Evolutionary conservation across 2,888 invertebrate species (phyloP).

Genomic region (Synergus gifuensis): DNA sequence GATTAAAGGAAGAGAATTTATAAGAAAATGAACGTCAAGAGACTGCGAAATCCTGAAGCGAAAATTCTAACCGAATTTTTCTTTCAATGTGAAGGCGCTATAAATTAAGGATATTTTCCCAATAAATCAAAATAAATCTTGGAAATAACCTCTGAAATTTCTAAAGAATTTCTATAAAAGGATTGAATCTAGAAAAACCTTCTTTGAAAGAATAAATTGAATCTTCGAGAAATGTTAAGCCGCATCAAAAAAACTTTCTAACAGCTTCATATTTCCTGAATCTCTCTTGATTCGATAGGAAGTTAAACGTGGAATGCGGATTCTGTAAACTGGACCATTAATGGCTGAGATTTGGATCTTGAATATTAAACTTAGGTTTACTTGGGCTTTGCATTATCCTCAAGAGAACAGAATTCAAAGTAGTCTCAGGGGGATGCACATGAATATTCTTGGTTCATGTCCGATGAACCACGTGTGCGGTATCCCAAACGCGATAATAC

Average conservation of each 20-base stretch:
- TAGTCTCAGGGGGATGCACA: conserved; percentile 27
- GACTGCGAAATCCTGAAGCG: background rate
- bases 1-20: background rate
- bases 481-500: conserved; percentile 24
- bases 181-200: background rate
- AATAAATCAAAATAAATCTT: background rate
- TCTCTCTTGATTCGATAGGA: background rate
- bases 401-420: conserved; percentile 30
- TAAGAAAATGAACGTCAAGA: background rate
- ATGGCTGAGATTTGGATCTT: conserved; percentile 36
- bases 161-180: background rate
- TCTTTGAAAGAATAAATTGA: background rate
- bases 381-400: conserved; percentile 33
- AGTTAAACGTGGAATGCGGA: background rate
- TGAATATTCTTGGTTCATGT: conserved; percentile 38
- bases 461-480: background rate
- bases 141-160: background rate
- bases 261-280: background rate
- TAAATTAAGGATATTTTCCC: background rate
- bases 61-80: background rate
- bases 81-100: no score
- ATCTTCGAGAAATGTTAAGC: background rate
- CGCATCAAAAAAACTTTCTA: background rate
- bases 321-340: conserved; percentile 21
- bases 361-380: conserved; percentile 25